Conservation (phyloP, 2,888 invertebrate species). For the Eretmocerus hayati region DNA sequence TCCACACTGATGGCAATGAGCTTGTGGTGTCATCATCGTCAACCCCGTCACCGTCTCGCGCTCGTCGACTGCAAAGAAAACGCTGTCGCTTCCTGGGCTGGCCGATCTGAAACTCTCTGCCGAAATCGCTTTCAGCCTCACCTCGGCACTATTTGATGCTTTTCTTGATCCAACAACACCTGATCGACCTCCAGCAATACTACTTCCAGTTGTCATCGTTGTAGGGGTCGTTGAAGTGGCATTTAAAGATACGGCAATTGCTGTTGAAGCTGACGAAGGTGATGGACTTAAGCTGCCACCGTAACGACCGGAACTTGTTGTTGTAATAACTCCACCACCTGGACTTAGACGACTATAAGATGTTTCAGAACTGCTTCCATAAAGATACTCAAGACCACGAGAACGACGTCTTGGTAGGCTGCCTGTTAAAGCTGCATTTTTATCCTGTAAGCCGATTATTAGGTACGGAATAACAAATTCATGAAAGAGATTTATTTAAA, state of each 20-base stretch:
- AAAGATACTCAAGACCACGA: conserved; percentile 49
- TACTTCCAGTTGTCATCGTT: too few relatives aligned
- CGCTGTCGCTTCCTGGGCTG: conserved; percentile 84
- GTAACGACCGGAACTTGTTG: conserved; percentile 8
- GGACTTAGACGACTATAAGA: conserved; percentile 20
- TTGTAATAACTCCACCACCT: conserved; percentile 19
- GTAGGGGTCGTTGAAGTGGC: conserved; percentile 32
- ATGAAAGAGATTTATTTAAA: too few relatives aligned
- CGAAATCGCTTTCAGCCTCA: conserved; percentile 69
- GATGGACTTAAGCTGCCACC: too few relatives aligned
- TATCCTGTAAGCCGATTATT: too few relatives aligned
- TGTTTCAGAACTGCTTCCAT: conserved; percentile 36
- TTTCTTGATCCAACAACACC: too few relatives aligned
- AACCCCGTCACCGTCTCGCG: too few relatives aligned
- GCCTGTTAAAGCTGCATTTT: conserved; percentile 59
- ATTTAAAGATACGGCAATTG: too few relatives aligned
- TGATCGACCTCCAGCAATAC: too few relatives aligned
- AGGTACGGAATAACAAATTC: too few relatives aligned
- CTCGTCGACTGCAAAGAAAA: conserved; percentile 72
- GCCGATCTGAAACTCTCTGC: conserved; percentile 83
- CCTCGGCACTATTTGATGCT: conserved; percentile 49
- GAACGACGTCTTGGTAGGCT: conserved; percentile 59
- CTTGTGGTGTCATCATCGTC: conserved; percentile 38
- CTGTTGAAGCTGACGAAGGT: too few relatives aligned
- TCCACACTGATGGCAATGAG: conserved; percentile 74